Base-by-base conservation (phyloP, 2,797 vertebrate genomes). In the Channa striata region DNA sequence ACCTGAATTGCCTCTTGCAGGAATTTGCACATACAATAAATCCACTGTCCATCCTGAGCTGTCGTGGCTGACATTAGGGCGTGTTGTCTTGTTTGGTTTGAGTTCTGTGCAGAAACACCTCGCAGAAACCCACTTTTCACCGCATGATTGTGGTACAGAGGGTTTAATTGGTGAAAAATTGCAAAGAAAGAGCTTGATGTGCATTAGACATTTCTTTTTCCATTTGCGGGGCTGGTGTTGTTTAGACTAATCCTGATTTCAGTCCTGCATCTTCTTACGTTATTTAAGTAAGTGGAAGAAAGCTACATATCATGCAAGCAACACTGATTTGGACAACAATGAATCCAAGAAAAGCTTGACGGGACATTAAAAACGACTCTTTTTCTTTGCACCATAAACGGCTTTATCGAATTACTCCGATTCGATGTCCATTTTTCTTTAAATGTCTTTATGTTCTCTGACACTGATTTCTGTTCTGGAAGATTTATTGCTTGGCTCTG, bases 1-100 rank as follows among this genome's bases (percentile, higher is more conserved):
- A 89, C 90, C 88, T 87, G 74, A 88, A 86, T 86, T 89, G 89
- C 91, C 92, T 94, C 93, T 90, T 88, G 91, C 91, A 85, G 82
- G 70, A 92, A 74, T 93, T 94, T 94, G 91, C 93, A 94, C 93
- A 92, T 78, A 43, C 57, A 89, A 67, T 80, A 82, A 84, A 87
- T 67, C 68, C 79, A 81, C 52, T 20, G 80, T 77, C 72, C 52
- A 81, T 48, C 47, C 72, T 59, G 59, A 84, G 82, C 80, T 60
- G 59, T 54, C 62, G 12, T 36, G 33, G 64, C 46, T 36, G 59
- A 74, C 48, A 21, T 47, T 13, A 7, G 14, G 19, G 1, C 33
- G 17, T 42, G 42, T 33, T 51, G 42, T 83, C 13, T 42, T 19
- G 19, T 61, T 21, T 53, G 30, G 63, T 59, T 10, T 12, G 36